These are phyloP conservation scores for Megastigmus dorsalis DNA, from an alignment of 2,888 invertebrate species.

Conservation along the genomic window DNA sequence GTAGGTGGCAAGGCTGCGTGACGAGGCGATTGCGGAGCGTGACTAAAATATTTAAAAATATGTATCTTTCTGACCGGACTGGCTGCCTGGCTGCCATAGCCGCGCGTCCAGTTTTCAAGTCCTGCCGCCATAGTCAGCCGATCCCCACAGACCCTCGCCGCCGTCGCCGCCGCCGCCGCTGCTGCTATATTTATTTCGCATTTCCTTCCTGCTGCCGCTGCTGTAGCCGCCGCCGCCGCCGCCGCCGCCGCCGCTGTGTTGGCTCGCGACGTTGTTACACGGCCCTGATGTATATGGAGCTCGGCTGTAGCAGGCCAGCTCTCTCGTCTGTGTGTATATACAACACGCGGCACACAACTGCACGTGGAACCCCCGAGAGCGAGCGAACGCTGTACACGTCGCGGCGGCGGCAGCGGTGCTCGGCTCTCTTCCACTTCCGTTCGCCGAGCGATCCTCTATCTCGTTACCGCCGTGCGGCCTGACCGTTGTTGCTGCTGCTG, in stretches of 20 bases:
- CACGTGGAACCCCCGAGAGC: conserved; percentile 33
- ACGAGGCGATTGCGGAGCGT: conserved; percentile 74
- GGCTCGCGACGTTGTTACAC: conserved; percentile 32
- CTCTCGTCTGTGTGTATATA: no score
- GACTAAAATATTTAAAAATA: conserved; percentile 75
- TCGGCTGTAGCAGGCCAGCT: background rate
- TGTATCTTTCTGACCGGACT: conserved; percentile 75
- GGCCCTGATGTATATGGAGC: no score
- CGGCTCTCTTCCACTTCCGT: conserved; percentile 50
- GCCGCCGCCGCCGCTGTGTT: conserved; percentile 33
- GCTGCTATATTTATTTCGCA: conserved; percentile 74
- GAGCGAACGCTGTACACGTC: conserved; percentile 23
- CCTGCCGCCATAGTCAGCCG: conserved; percentile 46
- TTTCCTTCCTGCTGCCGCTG: conserved; percentile 72
- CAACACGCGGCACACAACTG: no score
- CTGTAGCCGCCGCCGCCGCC: conserved; percentile 65
- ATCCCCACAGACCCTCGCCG: conserved; percentile 55
- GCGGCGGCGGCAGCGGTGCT: background rate
- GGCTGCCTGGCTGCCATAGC: conserved; percentile 67
- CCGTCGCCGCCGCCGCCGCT: no score
- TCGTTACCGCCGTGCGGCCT: conserved; percentile 52
- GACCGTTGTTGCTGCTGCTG: conserved; percentile 58
- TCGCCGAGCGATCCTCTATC: conserved; percentile 52
- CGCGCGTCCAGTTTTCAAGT: conserved; percentile 55
- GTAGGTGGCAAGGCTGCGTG: conserved; percentile 74